phyloP scores from a whole-genome alignment of 2,888 invertebrate species.

The Endomychus coccineus region DNA sequence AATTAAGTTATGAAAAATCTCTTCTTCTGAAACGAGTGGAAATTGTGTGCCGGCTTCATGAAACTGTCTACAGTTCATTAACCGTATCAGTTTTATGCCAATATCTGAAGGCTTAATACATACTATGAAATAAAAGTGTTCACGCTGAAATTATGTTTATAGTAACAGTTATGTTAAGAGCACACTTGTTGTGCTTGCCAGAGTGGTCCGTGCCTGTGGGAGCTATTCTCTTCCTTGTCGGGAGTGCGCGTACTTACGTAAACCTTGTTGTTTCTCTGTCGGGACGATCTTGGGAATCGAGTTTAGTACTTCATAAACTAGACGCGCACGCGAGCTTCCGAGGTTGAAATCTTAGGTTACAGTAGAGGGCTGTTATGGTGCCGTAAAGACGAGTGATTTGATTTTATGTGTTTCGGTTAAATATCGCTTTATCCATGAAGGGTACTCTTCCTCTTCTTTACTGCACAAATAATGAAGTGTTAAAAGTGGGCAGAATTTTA shows the following conservation, averaged over 20 bases:
- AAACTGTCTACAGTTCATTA: constrained; percentile 13
- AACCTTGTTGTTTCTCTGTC: constrained; percentile 23
- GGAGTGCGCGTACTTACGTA: constrained; percentile 16
- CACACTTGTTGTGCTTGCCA: constrained; percentile 44
- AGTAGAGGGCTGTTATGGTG: constrained; percentile 43
- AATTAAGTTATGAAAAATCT: no score
- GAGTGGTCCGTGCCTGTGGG: constrained; percentile 37
- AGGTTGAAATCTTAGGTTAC: constrained; percentile 44
- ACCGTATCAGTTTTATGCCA: constrained; percentile 30
- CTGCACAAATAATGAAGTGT: constrained; percentile 17
- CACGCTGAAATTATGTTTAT: constrained; percentile 45
- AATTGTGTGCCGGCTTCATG: no score
- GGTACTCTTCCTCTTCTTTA: constrained; percentile 9
- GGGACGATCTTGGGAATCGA: constrained; percentile 41
- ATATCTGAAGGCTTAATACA: constrained; percentile 29
- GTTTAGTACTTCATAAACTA: constrained; percentile 47
- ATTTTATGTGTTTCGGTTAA: constrained; percentile 46
- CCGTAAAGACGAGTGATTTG: constrained; percentile 45
- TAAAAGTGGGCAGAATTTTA: constrained; percentile 16
- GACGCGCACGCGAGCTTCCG: constrained; percentile 44
- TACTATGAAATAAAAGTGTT: constrained; percentile 43
- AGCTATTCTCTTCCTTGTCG: constrained; percentile 25
- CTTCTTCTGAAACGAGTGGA: no score
- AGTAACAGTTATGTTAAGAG: constrained; percentile 45
- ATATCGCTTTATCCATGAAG: constrained; percentile 39